Percentiles rank a stretch among this genome's conserved stretches.
Conservation (phyloP, 2,797 vertebrate genomes). For the Natrix natrix region DNA sequence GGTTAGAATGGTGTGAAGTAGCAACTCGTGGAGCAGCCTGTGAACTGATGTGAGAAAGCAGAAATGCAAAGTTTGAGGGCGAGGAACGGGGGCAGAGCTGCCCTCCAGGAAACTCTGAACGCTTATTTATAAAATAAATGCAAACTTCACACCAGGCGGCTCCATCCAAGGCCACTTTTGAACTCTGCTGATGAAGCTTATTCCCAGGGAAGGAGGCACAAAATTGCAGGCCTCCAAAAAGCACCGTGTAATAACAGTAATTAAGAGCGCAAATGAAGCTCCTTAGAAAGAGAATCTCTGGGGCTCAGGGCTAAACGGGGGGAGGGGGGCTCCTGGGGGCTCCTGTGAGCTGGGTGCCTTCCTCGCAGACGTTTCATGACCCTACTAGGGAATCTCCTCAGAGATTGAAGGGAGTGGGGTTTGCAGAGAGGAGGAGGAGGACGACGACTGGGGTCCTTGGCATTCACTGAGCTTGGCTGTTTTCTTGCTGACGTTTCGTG, state of each 20-base stretch:
- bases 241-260: neutral
- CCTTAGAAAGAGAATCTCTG: neutral
- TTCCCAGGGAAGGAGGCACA: neutral
- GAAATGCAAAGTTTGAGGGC: neutral
- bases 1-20: neutral
- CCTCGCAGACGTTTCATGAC: neutral
- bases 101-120: neutral
- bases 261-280: neutral
- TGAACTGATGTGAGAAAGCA: neutral
- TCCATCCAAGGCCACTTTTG: rapidly evolving
- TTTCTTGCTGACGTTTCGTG: no score
- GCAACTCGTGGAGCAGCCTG: neutral
- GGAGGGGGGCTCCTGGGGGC: no score
- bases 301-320: neutral
- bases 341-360: rapidly evolving
- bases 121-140: neutral
- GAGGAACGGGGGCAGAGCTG: neutral
- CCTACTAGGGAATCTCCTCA: neutral
- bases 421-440: no score
- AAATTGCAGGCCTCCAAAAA: neutral
- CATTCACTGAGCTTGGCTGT: no score
- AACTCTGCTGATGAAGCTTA: neutral
- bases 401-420: neutral
- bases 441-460: no score
- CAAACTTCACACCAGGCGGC: neutral